Evolutionary conservation across 2,888 invertebrate genomes (phyloP).

Genomic region (Imbricaverruca yamaguchii): DNA sequence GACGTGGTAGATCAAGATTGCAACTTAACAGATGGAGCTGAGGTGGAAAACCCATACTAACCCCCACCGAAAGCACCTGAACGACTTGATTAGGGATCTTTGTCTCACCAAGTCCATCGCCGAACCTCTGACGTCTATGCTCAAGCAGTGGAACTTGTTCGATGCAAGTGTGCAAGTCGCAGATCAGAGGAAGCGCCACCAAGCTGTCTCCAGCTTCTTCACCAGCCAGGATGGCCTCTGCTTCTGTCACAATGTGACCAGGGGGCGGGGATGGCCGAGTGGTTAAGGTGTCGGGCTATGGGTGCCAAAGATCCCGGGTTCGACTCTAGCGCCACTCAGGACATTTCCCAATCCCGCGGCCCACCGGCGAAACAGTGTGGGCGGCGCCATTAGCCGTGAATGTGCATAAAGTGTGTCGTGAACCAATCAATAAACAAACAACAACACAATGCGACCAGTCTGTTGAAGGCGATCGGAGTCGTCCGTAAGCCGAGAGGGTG

Average conservation of each 20-base stretch:
- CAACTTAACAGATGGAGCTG: neutral
- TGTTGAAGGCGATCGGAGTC: constrained; percentile 24
- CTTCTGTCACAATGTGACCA: constrained; percentile 21
- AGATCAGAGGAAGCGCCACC: constrained; percentile 19
- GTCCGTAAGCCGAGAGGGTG: constrained; percentile 11
- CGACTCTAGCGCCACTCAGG: too few species aligned
- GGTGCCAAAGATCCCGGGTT: too few species aligned
- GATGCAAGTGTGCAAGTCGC: constrained; percentile 22
- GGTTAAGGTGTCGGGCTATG: too few species aligned
- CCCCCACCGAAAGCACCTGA: constrained; percentile 7
- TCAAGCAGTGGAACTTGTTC: constrained; percentile 25
- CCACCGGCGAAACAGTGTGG: too few species aligned
- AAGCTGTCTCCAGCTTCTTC: constrained; percentile 6
- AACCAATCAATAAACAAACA: too few species aligned
- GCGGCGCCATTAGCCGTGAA: too few species aligned
- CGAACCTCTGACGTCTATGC: constrained; percentile 24
- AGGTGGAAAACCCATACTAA: constrained; percentile 24
- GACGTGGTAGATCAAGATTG: constrained; percentile 22
- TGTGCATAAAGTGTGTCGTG: too few species aligned
- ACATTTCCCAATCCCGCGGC: too few species aligned
- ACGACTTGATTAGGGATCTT: constrained; percentile 23
- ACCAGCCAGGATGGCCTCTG: neutral
- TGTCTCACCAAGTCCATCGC: constrained; percentile 23
- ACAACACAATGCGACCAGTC: too few species aligned
- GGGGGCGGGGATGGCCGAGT: too few species aligned